phyloP scores from a whole-genome alignment of 2,113 vertebrate genomes.

The Pagrus major region DNA sequence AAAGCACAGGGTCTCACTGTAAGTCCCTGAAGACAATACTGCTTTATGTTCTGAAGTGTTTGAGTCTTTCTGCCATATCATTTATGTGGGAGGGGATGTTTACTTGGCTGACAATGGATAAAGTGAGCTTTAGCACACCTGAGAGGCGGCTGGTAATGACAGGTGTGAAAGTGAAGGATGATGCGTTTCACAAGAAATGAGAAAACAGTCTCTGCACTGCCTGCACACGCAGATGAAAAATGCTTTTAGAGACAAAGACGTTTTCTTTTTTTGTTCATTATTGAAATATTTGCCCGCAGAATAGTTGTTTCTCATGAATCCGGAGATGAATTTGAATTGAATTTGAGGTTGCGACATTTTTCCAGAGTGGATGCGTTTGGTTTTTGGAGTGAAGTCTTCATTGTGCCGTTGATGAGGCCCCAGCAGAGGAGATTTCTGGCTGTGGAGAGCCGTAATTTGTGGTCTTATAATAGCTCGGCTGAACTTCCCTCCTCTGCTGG shows the following conservation, averaged over 20 bases:
- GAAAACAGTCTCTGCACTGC: neutral
- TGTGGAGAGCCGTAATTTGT: slow-evolving; percentile 61
- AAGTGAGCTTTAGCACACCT: slow-evolving; percentile 16
- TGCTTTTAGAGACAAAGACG: neutral
- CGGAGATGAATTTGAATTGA: neutral
- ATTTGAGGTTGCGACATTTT: slow-evolving; percentile 5
- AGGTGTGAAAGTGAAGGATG: slow-evolving; percentile 8
- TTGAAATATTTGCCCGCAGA: neutral
- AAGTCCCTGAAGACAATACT: neutral
- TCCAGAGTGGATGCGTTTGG: slow-evolving; percentile 31
- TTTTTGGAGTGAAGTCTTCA: slow-evolving; percentile 9
- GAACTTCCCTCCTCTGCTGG: slow-evolving; percentile 63
- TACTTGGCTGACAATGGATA: neutral
- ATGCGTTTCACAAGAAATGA: neutral
- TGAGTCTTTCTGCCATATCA: neutral
- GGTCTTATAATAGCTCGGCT: slow-evolving; percentile 74
- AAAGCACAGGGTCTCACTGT: neutral
- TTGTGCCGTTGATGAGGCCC: slow-evolving; percentile 43
- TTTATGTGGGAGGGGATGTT: slow-evolving; percentile 13
- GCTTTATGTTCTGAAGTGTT: neutral
- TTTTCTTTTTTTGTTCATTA: neutral
- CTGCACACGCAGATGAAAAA: neutral
- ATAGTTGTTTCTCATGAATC: neutral
- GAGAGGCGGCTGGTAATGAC: neutral
- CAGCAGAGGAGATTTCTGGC: slow-evolving; percentile 51